Evolutionary conservation across 2,888 invertebrate genomes (phyloP), one percentile per base, ranked within the genome.

Genomic region (Emmelina monodactyla): DNA sequence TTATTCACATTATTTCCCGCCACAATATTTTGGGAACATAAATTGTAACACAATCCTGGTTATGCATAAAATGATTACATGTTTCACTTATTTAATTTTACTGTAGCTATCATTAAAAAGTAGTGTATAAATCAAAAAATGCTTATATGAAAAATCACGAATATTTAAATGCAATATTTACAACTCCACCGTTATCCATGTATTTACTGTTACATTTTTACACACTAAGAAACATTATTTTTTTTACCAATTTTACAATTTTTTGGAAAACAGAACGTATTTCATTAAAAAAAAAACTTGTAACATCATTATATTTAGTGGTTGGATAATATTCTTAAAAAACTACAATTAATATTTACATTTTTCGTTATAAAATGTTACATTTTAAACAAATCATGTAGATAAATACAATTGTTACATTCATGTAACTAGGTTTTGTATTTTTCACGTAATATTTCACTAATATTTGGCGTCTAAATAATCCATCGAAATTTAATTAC

Each of bases 161-260:
- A 70, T 52, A 51, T 60, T 55, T 70, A 78, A 78, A 78, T 76
- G 76, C 78, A 71, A 64, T 75, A 75, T 76, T 71, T 75, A 76
- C 72, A 75, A 37, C 52, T 48, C 39, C 45, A 44, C n/a, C n/a
- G n/a, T n/a, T n/a, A n/a, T n/a, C n/a, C n/a, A n/a, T n/a, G n/a
- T n/a, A n/a, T n/a, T n/a, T n/a, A n/a, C n/a, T n/a, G n/a, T n/a
- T n/a, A 43, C 37, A 41, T 62, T 59, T 61, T 54, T 58, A 69
- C 52, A 63, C 51, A 55, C 51, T 43, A 53, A 47, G 50, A 56
- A 56, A 53, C 43, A 37, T 49, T 46, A 49, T 50, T 55, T 53
- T 53, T 49, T 43, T 38, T 33, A 16, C 33, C 33, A 35, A 43
- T 55, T 52, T 55, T 58, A 55, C 48, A 50, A 46, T 44, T 47